Conservation (phyloP, 1,140 invertebrate species). For the Drosophila pseudoananassae region DNA sequence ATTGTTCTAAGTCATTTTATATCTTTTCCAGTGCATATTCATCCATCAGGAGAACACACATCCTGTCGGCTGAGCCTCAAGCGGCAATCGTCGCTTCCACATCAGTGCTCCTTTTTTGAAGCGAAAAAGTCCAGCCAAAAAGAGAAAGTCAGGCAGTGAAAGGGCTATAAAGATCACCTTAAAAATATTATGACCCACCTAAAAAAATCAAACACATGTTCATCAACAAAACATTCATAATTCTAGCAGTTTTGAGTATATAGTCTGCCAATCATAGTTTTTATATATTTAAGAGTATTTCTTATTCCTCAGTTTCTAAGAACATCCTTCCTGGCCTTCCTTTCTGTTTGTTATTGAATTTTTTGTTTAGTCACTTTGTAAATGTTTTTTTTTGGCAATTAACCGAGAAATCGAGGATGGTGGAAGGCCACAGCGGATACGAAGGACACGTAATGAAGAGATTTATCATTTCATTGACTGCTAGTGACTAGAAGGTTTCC, state of each 20-base stretch:
- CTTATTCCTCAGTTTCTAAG: background rate
- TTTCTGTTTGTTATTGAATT: slow-evolving; percentile 50
- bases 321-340: background rate
- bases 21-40: slow-evolving; percentile 5
- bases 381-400: slow-evolving; percentile 60
- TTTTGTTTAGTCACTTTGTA: slow-evolving; percentile 64
- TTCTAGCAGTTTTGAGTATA: too few species aligned
- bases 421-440: slow-evolving; percentile 16
- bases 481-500: slow-evolving; percentile 43
- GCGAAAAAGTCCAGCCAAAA: slow-evolving; percentile 20
- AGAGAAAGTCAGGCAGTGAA: slow-evolving; percentile 3
- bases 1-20: background rate
- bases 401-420: slow-evolving; percentile 27
- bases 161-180: background rate
- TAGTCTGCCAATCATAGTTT: too few species aligned
- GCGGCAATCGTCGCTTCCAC: slow-evolving; percentile 77
- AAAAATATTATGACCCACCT: background rate
- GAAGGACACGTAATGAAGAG: slow-evolving; percentile 45
- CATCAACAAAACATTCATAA: too few species aligned
- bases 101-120: slow-evolving; percentile 72
- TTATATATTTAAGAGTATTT: slow-evolving; percentile 13
- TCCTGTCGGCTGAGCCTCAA: slow-evolving; percentile 44
- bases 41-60: slow-evolving; percentile 46
- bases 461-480: slow-evolving; percentile 53
- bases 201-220: too few species aligned